A percentile compares a stretch with the other conserved stretches of the same genome.
Evolutionary conservation across 1,140 invertebrate species (phyloP).

Genomic region (Asobara japonica): DNA sequence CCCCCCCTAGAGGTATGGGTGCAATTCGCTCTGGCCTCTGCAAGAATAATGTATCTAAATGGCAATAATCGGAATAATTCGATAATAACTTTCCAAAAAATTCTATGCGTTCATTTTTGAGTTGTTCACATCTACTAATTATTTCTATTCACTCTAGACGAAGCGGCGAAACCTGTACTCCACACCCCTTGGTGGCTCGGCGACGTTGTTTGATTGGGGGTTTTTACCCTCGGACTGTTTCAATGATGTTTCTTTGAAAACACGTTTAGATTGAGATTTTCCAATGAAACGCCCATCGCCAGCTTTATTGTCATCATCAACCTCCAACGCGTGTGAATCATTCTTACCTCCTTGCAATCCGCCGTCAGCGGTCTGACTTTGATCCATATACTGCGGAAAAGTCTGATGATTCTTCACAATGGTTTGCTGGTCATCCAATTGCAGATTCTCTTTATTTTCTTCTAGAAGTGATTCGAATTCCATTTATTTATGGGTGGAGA

Average conservation of each 20-base stretch:
- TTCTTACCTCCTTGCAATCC: neutral
- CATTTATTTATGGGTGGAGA: neutral
- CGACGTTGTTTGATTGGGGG: neutral
- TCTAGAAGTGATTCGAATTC: neutral
- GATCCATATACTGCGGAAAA: neutral
- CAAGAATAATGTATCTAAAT: constrained; percentile 11
- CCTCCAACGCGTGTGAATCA: neutral
- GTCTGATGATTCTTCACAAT: neutral
- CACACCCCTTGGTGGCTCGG: neutral
- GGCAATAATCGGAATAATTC: neutral
- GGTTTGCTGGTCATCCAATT: neutral
- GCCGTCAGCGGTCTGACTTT: neutral
- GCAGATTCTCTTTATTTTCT: neutral
- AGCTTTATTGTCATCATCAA: neutral
- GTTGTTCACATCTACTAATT: neutral
- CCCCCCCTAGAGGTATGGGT: neutral
- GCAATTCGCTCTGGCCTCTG: neutral
- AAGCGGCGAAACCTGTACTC: neutral
- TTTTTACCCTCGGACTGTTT: neutral
- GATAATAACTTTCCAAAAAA: constrained; percentile 1
- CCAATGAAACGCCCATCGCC: constrained; percentile 2
- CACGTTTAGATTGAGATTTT: neutral
- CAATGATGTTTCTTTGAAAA: neutral
- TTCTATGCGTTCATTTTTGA: neutral
- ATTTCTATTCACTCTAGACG: neutral